A percentile compares a stretch with the other conserved stretches of the same genome.
phyloP scores from a whole-genome alignment of 2,113 vertebrate species.

The Daboia siamensis region DNA sequence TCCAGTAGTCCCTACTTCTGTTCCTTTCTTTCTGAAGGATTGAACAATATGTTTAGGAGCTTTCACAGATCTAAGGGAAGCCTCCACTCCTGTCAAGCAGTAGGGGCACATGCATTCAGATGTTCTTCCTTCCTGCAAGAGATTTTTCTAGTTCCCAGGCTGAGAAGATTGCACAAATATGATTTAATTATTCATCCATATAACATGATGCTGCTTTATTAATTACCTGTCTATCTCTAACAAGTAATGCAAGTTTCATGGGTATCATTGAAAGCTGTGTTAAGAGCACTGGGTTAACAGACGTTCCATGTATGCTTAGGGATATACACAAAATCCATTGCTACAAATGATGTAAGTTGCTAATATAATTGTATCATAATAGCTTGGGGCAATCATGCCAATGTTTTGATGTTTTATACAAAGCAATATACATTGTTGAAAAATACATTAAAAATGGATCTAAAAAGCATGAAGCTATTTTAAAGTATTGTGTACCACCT shows the following conservation, averaged over 20 bases:
- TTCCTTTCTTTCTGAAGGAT: neutral
- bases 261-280: neutral
- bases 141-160: neutral
- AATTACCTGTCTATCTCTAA: neutral
- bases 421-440: neutral
- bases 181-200: neutral
- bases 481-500: neutral
- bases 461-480: neutral
- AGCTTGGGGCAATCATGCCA: neutral
- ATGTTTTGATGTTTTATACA: neutral
- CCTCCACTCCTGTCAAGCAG: neutral
- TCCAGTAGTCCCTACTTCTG: neutral
- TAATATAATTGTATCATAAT: neutral
- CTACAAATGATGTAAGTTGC: neutral
- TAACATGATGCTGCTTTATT: neutral
- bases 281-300: neutral
- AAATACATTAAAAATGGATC: neutral
- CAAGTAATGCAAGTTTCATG: neutral
- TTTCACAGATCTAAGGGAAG: neutral
- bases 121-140: neutral
- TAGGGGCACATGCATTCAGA: too few relatives aligned
- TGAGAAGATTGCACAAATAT: neutral
- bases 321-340: neutral
- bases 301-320: neutral
- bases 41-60: neutral